Conservation (phyloP, 2,113 vertebrate species). For the Hemibagrus wyckioides region DNA sequence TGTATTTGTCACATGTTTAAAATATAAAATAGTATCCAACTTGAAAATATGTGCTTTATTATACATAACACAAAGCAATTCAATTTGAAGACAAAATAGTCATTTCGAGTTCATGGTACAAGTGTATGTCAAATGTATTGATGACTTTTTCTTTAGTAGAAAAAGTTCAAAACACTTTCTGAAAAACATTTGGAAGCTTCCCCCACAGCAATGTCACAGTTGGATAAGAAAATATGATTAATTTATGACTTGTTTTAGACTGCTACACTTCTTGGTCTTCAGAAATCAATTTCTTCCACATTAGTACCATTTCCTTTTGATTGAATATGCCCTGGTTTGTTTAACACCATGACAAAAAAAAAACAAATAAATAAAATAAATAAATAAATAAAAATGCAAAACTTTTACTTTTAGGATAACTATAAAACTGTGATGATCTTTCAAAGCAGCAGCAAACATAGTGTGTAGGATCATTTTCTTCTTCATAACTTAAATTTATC, state of each 20-base stretch:
- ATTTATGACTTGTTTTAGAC: slow-evolving; percentile 43
- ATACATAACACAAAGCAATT: slow-evolving; percentile 29
- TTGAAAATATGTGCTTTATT: background rate
- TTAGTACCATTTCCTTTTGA: slow-evolving; percentile 41
- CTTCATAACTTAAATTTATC: background rate
- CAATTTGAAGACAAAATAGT: background rate
- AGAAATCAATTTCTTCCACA: slow-evolving; percentile 48
- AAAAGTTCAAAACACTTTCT: slow-evolving; percentile 1
- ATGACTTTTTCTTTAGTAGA: background rate
- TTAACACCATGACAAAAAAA: slow-evolving; percentile 6
- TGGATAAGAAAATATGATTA: slow-evolving; percentile 37
- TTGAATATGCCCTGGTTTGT: slow-evolving; percentile 38
- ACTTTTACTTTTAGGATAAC: slow-evolving; percentile 13
- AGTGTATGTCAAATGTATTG: background rate
- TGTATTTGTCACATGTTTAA: background rate
- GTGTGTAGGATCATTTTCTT: background rate
- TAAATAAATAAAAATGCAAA: background rate
- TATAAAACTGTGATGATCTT: background rate
- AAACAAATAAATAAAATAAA: too few species aligned
- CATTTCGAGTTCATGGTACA: background rate
- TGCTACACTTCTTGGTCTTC: slow-evolving; percentile 31
- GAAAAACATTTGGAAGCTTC: slow-evolving; percentile 12
- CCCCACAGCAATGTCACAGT: slow-evolving; percentile 24
- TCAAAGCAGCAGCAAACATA: background rate
- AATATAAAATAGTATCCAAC: slow-evolving; percentile 3